Base-by-base conservation (phyloP, 2,797 vertebrate species). In the Cyclopterus lumpus region DNA sequence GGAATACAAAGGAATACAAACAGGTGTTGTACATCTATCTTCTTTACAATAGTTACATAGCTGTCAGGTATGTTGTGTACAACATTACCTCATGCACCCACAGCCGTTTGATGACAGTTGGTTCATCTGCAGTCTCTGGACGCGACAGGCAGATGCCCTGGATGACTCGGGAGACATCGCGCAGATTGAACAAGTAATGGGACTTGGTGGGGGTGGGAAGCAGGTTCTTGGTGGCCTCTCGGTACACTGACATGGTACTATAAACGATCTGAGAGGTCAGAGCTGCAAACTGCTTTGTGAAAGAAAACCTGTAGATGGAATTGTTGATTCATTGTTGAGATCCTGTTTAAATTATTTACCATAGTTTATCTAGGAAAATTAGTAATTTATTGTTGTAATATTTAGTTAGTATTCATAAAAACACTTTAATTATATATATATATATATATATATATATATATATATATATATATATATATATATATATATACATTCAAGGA, bases 181-280 rank as follows among this genome's bases (percentile, higher is more conserved):
- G 94, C 67, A 98, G 95, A 85, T 97, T 98, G 92, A 98, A 99
- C 82, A 98, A 86, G 80, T 98, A 98, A 88, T 98, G 97, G 72
- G 97, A 99, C 85, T 99, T 98, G 51, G 96, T 75, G 1, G 97
- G 97, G 1, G 97, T 97, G 11, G 97, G 97, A 59, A 97, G 91
- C 38, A 98, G 93, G 83, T 96, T 97, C 86, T 95, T 95, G 86
- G 96, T 96, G 77, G 97, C 95, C 83, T 96, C 96, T 77, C 96
- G 95, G 89, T 98, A 97, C 8, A 97, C 82, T 6, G 28, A 85
- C 94, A 97, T 94, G 10, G 97, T 98, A 71, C 95, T 94, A 2
- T 82, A 92, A 71, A 98, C 85, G 44, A 98, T 91, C 78, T 95
- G 93, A 30, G 94, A 72, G 44, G 94, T 97, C 83, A 99, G 72